phyloP scores from a whole-genome alignment of 2,113 vertebrate species.

The Nothobranchius furzeri region DNA sequence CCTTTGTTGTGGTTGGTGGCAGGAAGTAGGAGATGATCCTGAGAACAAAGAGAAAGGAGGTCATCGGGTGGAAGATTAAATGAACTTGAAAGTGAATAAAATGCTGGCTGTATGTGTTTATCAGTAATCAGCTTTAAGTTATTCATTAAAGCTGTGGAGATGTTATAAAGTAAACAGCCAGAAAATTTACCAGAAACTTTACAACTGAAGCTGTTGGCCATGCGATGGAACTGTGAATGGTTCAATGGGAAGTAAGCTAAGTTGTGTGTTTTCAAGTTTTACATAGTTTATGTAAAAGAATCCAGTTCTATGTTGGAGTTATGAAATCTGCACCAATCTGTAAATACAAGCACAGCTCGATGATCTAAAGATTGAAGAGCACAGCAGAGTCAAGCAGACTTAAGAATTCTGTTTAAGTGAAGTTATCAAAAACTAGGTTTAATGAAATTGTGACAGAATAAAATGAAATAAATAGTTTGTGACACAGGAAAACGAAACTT shows the following conservation, averaged over 20 bases:
- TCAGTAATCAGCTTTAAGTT: neutral
- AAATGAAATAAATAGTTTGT: no score
- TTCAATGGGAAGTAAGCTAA: neutral
- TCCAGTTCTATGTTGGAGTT: no score
- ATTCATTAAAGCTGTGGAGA: slow-evolving; percentile 5
- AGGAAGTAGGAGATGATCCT: slow-evolving; percentile 96
- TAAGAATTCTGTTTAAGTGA: no score
- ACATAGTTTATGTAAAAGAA: no score
- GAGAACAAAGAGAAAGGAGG: slow-evolving; percentile 58
- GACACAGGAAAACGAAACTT: no score
- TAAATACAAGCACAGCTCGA: no score
- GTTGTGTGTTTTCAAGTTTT: no score
- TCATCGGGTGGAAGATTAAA: slow-evolving; percentile 16
- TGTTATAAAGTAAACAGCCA: neutral
- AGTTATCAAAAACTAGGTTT: no score
- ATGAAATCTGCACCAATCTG: no score
- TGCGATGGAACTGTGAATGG: neutral
- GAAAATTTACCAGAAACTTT: neutral
- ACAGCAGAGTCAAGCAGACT: no score
- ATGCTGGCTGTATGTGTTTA: neutral
- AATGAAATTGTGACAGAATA: no score
- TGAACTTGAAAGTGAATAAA: slow-evolving; percentile 7
- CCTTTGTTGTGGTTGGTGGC: slow-evolving; percentile 96
- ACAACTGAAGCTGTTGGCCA: neutral
- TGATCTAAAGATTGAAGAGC: no score